Evolutionary conservation across 1,140 invertebrate species (phyloP), one percentile per base, ranked within the genome.

Genomic region (Lamellibrachia luymesi): DNA sequence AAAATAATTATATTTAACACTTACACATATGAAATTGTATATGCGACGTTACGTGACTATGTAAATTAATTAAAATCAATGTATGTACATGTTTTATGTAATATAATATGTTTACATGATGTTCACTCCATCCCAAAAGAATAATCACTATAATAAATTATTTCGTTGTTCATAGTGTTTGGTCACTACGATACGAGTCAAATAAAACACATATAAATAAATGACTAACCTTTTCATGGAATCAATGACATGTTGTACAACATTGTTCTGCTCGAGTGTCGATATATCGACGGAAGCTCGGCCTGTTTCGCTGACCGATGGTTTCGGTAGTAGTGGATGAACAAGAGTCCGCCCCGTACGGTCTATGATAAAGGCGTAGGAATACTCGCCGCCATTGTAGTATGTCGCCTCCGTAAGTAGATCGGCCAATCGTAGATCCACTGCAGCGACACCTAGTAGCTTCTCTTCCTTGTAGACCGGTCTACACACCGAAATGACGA

Each of bases 281-380:
- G 91, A 50, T 17, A 91, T 51, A 25, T 25, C n/a, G 49, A 91
- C 49, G n/a, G n/a, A 17, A 25, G 51, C 51, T 10, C 91, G 64
- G 64, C 25, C 4, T 22, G 25, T 91, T 25, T 91, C 91, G 17
- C 10, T 17, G 10, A 13, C n/a, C 10, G 51, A 51, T 17, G 92
- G 92, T 4, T 52, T 64, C 25, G 92, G 92, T 13, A 92, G 52
- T 13, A 92, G 25, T 13, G 92, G 92, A 64, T 92, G 92, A 13
- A 49, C 13, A 10, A 92, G 27, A 7, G 52, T 38, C 51, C 7
- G 8, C 13, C 92, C 92, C 2, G 52, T 56, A 49, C 10, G 8
- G 25, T 92, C 92, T 13, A 92, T 92, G 4, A 92, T 52, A 92
- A 92, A 92, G 8, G 92, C 92, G 50, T 92, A 92, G 49, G 92